phyloP scores from a whole-genome alignment of 2,797 vertebrate species.

The Picus viridis region DNA sequence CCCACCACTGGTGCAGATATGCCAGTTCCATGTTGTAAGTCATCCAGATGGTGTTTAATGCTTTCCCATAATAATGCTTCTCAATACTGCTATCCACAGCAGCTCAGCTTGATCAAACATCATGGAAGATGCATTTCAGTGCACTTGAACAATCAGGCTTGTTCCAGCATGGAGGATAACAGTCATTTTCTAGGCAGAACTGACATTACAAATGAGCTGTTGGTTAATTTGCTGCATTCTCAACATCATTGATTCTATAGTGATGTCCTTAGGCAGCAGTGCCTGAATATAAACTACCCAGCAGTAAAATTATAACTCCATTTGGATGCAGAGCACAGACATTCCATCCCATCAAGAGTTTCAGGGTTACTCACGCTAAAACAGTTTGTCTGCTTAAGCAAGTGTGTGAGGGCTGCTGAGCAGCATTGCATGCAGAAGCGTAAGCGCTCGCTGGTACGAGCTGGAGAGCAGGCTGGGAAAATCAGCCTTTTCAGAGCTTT shows the following conservation, averaged over 20 bases:
- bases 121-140: not conserved
- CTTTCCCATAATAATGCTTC: not conserved
- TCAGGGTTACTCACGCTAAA: slow-evolving; percentile 21
- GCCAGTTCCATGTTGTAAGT: not conserved
- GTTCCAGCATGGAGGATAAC: not conserved
- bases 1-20: fast-evolving
- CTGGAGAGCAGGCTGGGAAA: not conserved
- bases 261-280: not conserved
- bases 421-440: fast-evolving
- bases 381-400: not conserved
- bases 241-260: not conserved
- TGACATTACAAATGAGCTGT: slow-evolving; percentile 20
- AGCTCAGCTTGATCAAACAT: not conserved
- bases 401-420: not conserved
- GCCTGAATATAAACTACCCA: slow-evolving; percentile 17
- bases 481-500: not conserved
- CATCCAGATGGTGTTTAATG: not conserved
- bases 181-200: slow-evolving; percentile 8
- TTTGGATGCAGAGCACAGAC: slow-evolving; percentile 28
- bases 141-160: not conserved
- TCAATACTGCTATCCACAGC: not conserved
- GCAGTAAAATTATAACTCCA: not conserved
- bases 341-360: not conserved
- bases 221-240: slow-evolving; percentile 30
- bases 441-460: fast-evolving